Percentiles rank a stretch among this genome's conserved stretches.
Conservation (phyloP, 2,888 invertebrate genomes). For the Hofmannophila pseudospretella region DNA sequence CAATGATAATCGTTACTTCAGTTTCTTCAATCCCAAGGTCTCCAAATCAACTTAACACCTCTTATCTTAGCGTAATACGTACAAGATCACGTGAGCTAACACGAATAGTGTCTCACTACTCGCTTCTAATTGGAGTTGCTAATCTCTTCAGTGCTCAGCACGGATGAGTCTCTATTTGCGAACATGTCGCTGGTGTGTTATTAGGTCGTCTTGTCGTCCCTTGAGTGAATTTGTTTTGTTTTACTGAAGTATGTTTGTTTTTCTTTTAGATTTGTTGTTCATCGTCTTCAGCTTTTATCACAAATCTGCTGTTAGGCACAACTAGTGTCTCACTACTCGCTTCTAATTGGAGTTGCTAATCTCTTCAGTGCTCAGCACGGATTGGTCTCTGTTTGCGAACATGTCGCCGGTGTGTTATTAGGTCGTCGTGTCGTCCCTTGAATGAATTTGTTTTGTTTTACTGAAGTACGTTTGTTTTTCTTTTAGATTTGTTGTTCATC, state of each 20-base stretch:
- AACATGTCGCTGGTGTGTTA: not conserved
- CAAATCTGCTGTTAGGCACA: no score
- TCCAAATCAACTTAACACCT: not conserved
- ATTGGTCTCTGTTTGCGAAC: conserved; percentile 8
- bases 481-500: no score
- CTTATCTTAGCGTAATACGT: not conserved
- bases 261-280: no score
- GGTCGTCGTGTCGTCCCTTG: not conserved
- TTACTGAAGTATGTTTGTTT: no score
- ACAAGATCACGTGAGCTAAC: not conserved
- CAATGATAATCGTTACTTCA: no score
- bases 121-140: conserved; percentile 5
- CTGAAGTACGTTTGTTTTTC: no score
- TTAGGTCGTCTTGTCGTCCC: not conserved
- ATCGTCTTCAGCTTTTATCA: no score
- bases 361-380: conserved; percentile 2
- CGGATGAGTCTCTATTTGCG: conserved; percentile 8
- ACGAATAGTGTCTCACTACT: conserved; percentile 4
- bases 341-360: conserved; percentile 5
- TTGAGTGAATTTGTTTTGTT: no score
- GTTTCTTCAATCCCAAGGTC: not conserved
- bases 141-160: conserved; percentile 1
- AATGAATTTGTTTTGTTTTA: no score
- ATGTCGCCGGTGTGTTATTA: not conserved
- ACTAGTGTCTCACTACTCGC: conserved; percentile 5